phyloP scores from a whole-genome alignment of 2,113 vertebrate species.

The Struthio camelus region DNA sequence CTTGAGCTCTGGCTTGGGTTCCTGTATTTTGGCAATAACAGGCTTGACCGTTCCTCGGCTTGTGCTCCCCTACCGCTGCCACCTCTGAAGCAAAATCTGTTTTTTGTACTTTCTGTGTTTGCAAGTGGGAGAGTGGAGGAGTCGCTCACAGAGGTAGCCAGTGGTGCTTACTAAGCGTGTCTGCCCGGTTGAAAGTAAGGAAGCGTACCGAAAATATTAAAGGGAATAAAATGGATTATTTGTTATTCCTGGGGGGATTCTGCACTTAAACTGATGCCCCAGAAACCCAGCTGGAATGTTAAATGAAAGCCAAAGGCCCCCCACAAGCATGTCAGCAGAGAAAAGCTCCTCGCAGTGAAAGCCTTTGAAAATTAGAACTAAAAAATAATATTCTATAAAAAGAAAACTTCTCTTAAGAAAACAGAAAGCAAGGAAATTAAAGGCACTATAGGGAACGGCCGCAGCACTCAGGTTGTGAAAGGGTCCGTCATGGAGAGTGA shows the following conservation, averaged over 20 bases:
- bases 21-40: conserved; percentile 57
- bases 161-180: conserved; percentile 11
- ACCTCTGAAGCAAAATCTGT: conserved; percentile 44
- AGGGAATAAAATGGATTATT: conserved; percentile 47
- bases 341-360: conserved; percentile 38
- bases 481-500: conserved; percentile 7
- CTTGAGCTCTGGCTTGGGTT: conserved; percentile 23
- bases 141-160: conserved; percentile 17
- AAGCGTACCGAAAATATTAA: conserved; percentile 34
- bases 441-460: background rate
- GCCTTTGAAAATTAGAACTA: conserved; percentile 63
- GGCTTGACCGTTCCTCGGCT: conserved; percentile 25
- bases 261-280: conserved; percentile 51
- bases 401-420: conserved; percentile 36
- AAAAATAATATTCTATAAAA: conserved; percentile 58
- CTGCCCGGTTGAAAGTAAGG: conserved; percentile 35
- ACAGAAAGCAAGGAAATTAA: conserved; percentile 44
- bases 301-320: conserved; percentile 55
- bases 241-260: conserved; percentile 42
- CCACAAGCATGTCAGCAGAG: conserved; percentile 42
- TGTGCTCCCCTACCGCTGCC: conserved; percentile 46
- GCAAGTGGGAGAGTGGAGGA: conserved; percentile 42
- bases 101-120: conserved; percentile 67
- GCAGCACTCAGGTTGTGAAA: background rate
- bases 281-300: conserved; percentile 64